phyloP scores from a whole-genome alignment of 2,888 invertebrate genomes.

The Leptinotarsa juncta region DNA sequence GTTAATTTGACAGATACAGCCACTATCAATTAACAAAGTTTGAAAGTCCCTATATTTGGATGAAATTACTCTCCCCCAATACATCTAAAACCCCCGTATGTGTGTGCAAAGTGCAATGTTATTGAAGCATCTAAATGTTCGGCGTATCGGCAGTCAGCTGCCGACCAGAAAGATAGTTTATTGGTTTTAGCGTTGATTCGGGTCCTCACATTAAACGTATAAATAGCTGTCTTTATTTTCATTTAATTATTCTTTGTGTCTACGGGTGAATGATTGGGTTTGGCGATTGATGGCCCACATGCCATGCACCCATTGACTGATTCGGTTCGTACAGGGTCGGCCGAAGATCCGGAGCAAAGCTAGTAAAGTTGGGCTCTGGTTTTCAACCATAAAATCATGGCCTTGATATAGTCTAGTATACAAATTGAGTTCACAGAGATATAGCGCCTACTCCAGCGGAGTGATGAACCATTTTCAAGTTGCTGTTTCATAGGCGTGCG shows the following conservation, averaged over 20 bases:
- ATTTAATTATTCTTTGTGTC: constrained; percentile 23
- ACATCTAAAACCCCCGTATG: not conserved
- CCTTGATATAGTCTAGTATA: too few relatives aligned
- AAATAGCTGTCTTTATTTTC: constrained; percentile 31
- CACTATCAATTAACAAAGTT: too few relatives aligned
- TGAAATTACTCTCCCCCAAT: too few relatives aligned
- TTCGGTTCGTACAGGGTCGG: not conserved
- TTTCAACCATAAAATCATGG: too few relatives aligned
- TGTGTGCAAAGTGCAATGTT: not conserved
- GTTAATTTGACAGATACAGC: too few relatives aligned
- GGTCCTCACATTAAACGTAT: constrained; percentile 14
- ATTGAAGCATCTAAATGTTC: not conserved
- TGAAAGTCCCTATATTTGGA: too few relatives aligned
- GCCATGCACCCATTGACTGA: not conserved
- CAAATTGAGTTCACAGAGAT: too few relatives aligned
- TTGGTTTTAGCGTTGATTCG: constrained; percentile 10
- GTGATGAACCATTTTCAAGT: too few relatives aligned
- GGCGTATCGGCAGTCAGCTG: not conserved
- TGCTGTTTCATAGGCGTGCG: too few relatives aligned
- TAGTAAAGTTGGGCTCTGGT: too few relatives aligned
- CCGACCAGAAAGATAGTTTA: constrained; percentile 10
- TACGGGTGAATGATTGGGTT: constrained; percentile 17
- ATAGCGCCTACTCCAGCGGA: too few relatives aligned
- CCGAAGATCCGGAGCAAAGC: too few relatives aligned
- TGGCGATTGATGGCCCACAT: constrained; percentile 8